Base-by-base conservation (phyloP, 2,888 invertebrate genomes). In the Caenorhabditis japonica region DNA sequence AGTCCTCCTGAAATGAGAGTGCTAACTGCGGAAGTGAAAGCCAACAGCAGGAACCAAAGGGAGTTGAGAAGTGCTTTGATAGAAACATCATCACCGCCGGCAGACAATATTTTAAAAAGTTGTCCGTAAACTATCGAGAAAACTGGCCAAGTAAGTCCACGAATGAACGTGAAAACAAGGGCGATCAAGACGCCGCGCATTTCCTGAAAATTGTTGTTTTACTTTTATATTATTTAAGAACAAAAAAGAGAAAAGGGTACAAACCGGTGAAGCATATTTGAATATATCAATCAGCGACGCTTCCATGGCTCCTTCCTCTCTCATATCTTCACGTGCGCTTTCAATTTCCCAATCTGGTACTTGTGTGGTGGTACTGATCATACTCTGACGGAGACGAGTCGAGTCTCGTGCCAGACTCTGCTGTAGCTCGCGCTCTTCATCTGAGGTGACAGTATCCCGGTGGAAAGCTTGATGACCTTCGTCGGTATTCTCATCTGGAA, bases 81-180 rank as follows among this genome's bases (percentile, higher is more conserved):
- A 1, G 71, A 72, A 1, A 74, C 60, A 25, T 69, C 59, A 25
- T 62, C 72, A 3, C 69, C 62, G 10, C 75, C 76, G 46, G 59
- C 64, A 0, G 79, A 69, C 1, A 75, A 25, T 33, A 75, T 70
- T 56, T 58, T 73, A 76, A 85, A 85, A n/a, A 85, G 61, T 44
- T 79, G 74, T 27, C 85, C 85, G 64, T 85, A 85, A 7, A 85
- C 77, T 43, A 85, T 74, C 2, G 85, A 83, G 70, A 85, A 85
- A 1, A 72, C 59, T 12, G 85, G 85, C 84, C 83, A 85, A 5
- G 82, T 80, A 8, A 79, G 51, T 10, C 85, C 85, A 33, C 84
- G 69, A 8, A 83, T 53, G 17, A 83, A 56, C 7, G 83, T 71
- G 51, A 80, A 59, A 21, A 83, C 46, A 2, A 84, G 55, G 5